Evolutionary conservation across 2,888 invertebrate genomes (phyloP).

Genomic region (Tubiluchus corallicola): DNA sequence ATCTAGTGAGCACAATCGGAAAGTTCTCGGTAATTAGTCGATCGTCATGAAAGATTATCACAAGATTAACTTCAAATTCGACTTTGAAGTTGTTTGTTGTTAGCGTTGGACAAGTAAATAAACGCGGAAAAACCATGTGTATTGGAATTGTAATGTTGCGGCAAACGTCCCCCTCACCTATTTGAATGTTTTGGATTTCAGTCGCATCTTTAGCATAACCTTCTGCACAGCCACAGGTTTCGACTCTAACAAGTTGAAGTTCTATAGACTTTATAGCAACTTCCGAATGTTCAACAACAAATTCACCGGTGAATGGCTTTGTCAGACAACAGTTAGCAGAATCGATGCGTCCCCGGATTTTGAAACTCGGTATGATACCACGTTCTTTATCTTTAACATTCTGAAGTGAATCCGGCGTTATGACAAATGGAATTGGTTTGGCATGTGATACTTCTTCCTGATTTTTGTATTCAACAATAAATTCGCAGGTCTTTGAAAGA

Average conservation of each 20-base stretch:
- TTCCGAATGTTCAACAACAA: conserved; percentile 58
- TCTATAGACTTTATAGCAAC: conserved; percentile 76
- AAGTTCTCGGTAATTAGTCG: conserved; percentile 87
- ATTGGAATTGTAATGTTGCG: conserved; percentile 66
- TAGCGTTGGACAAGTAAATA: conserved; percentile 85
- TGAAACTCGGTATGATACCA: conserved; percentile 53
- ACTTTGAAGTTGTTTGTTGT: conserved; percentile 82
- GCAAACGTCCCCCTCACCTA: conserved; percentile 75
- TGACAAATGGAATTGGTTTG: conserved; percentile 56
- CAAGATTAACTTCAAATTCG: conserved; percentile 84
- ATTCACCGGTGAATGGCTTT: conserved; percentile 71
- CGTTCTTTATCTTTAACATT: conserved; percentile 47
- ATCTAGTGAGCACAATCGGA: conserved; percentile 41
- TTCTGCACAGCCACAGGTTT: conserved; percentile 81
- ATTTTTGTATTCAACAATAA: conserved; percentile 60
- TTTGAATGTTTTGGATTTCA: conserved; percentile 94
- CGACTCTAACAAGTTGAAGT: conserved; percentile 76
- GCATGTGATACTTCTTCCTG: conserved; percentile 29
- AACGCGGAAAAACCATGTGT: conserved; percentile 80
- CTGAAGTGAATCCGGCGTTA: conserved; percentile 61
- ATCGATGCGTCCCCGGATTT: conserved; percentile 60
- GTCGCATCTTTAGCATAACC: conserved; percentile 86
- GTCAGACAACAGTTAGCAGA: conserved; percentile 62
- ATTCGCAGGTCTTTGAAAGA: conserved; percentile 60
- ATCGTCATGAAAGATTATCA: conserved; percentile 78